These are phyloP conservation scores for Catharus ustulatus DNA, from an alignment of 2,797 vertebrate genomes.

Conservation along the genomic window DNA sequence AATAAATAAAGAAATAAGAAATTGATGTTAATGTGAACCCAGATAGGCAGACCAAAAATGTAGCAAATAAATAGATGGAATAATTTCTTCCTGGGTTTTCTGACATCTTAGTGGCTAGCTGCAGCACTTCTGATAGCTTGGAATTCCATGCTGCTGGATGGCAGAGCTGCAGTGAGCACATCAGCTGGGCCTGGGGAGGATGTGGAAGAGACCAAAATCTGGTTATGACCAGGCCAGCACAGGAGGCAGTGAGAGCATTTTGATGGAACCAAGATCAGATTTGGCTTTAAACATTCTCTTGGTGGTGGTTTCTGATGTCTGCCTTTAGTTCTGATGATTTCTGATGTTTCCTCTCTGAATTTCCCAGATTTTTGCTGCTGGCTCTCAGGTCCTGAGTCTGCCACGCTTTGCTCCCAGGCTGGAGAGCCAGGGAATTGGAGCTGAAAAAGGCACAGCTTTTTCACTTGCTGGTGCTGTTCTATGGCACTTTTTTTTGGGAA, in stretches of 20 bases:
- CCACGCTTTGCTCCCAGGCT: not conserved
- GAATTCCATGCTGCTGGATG: not conserved
- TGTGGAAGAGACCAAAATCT: fast-evolving
- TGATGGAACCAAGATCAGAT: not conserved
- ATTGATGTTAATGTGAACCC: not conserved
- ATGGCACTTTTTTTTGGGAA: not conserved
- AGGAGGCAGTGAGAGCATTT: not conserved
- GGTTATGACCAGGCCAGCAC: not conserved
- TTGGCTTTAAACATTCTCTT: not conserved
- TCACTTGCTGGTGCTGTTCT: fast-evolving
- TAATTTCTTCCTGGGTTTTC: not conserved
- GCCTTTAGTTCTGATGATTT: not conserved
- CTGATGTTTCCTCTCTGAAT: not conserved
- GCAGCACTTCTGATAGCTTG: not conserved
- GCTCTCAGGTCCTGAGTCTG: fast-evolving
- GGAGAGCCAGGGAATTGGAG: not conserved
- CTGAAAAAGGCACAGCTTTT: not conserved
- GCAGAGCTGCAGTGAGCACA: not conserved
- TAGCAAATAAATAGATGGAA: not conserved
- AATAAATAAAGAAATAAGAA: not conserved
- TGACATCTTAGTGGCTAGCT: not conserved
- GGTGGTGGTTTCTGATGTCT: not conserved
- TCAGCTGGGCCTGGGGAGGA: not conserved
- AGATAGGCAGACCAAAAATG: not conserved
- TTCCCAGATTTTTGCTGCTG: not conserved